phyloP scores from a whole-genome alignment of 1,140 invertebrate species.

The Philotrypesis tridentata region DNA sequence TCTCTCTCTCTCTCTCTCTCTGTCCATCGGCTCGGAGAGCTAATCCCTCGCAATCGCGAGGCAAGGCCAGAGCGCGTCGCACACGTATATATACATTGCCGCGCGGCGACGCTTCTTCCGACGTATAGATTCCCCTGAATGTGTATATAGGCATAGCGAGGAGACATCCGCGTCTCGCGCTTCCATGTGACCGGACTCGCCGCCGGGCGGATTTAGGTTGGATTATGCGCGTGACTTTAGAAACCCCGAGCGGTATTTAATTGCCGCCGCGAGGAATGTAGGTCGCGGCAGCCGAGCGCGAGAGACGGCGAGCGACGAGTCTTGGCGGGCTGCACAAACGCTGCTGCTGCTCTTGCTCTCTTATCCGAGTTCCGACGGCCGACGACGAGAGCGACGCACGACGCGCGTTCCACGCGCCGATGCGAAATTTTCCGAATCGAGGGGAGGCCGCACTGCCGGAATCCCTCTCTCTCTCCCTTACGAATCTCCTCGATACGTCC shows the following conservation, averaged over 20 bases:
- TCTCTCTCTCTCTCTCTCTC: background rate
- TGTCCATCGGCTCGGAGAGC: background rate
- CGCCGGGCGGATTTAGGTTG: conserved; percentile 45
- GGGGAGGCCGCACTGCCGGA: too few species aligned
- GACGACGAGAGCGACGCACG: background rate
- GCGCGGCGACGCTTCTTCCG: too few species aligned
- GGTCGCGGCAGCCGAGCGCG: conserved; percentile 16
- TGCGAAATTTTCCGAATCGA: conserved; percentile 15
- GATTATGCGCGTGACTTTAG: conserved; percentile 50
- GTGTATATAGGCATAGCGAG: background rate
- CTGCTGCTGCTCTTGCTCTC: too few species aligned
- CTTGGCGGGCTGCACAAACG: background rate
- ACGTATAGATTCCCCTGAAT: too few species aligned
- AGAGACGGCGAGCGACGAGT: background rate
- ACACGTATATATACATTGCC: too few species aligned
- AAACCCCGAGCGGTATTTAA: conserved; percentile 48
- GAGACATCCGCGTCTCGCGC: conserved; percentile 15
- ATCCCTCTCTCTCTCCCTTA: background rate
- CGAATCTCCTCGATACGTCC: conserved; percentile 20
- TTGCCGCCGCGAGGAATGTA: conserved; percentile 38
- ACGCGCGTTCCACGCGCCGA: too few species aligned
- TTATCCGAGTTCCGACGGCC: background rate
- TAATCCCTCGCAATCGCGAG: too few species aligned
- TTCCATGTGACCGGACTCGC: conserved; percentile 43
- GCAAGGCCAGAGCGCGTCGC: too few species aligned